Base-by-base conservation (phyloP, 2,797 vertebrate species). In the Melanotaenia boesemani region DNA sequence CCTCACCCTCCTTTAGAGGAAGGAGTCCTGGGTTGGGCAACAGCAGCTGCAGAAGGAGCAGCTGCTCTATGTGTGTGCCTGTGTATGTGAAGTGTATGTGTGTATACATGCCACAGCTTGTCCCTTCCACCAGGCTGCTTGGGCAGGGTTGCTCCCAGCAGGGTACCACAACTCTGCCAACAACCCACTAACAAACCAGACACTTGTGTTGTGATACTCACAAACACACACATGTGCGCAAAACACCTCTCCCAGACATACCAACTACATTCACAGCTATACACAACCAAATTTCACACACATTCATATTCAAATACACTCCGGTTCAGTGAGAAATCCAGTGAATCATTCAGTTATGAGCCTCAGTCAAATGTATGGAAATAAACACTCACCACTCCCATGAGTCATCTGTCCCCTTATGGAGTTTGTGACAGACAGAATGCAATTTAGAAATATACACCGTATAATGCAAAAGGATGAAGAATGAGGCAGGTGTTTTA, bases 31-130 rank as follows among this genome's bases (percentile, higher is more conserved):
- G 89, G 88, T 84, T 91, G 90, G 90, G 91, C 76, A 58, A 91
- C 86, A 91, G 92, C 93, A 94, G 93, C 92, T 94, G 90, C 91
- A 91, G 80, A 86, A 89, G 87, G 88, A 94, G 92, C 93, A 94
- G 93, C 93, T 94, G 93, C 91, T 89, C 63, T 39, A 5, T 86
- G 76, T 86, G 61, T 70, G 73, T 80, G 72, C 67, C 63, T 81
- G 80, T 63, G 78, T 63, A 70, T 85, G 74, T 76, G 63, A 15
- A 41, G 56, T 36, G 67, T 83, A 67, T 74, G 63, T 81, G 81
- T 69, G 79, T 81, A 37, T 83, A 81, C 86, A 83, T 92, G 92
- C 92, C 89, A 90, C 92, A 89, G 91, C 90, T 92, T 93, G 91
- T 90, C 91, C 90, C 85, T 84, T 88, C 86, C 80, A 91, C 90